Evolutionary conservation across 1,140 invertebrate species (phyloP), one percentile per base, ranked within the genome.

Genomic region (Drosophila cardini): DNA sequence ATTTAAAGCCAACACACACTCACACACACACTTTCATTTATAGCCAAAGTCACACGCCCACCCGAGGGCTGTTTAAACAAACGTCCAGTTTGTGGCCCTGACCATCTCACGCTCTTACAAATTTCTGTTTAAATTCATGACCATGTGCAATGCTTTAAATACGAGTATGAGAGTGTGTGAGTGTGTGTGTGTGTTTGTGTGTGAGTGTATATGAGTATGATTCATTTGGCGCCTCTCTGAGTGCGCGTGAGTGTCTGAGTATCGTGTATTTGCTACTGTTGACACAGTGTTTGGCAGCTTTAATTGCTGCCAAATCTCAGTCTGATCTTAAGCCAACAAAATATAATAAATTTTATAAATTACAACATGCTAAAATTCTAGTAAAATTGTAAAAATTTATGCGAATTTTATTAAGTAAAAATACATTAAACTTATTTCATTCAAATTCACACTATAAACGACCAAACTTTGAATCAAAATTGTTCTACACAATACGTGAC

Each of bases 51-150:
- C 56, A 50, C 42, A 45, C 46, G 32, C 52, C 62, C 16, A 64
- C 26, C 53, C 38, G 67, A 82, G 71, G 71, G 75, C 78, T 72
- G 62, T 56, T 68, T 21, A 57, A 7, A 26, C 58, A 68, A 68
- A 74, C 21, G 58, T 69, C 56, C 75, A 78, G 60, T 67, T 21
- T 46, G 21, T 43, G 76, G 68, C 83, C 83, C 83, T 87, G 82
- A 87, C 76, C 76, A 83, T 79, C 83, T 79, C 76, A 87, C 68
- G 72, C 48, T 73, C 67, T 57, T 76, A 32, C 76, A 56, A 69
- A 72, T 63, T 76, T 80, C 53, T 57, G 32, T 58, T 73, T 40
- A 45, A 82, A 78, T 71, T 75, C 70, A 75, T 50, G 78, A 82
- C 67, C 81, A 74, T 72, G 53, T 78, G 71, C 67, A 76, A 57